Conservation (phyloP, 1,140 invertebrate genomes). For the Melitaea cinxia region DNA sequence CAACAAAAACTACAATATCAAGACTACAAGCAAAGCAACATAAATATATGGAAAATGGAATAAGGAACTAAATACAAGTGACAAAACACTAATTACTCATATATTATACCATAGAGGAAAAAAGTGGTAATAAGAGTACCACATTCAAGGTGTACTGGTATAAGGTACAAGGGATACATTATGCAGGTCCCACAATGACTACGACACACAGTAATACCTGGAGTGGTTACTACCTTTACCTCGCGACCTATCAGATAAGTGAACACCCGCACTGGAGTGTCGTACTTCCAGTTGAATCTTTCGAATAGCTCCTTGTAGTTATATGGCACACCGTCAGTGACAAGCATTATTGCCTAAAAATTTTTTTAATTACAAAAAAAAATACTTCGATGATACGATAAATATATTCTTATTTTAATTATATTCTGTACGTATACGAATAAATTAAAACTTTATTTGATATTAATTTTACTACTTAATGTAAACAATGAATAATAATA, state of each 20-base stretch:
- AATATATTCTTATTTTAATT: too few relatives aligned
- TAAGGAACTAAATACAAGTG: slow-evolving; percentile 28
- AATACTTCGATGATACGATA: too few relatives aligned
- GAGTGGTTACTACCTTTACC: slow-evolving; percentile 83
- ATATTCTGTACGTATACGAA: too few relatives aligned
- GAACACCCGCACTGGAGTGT: slow-evolving; percentile 95
- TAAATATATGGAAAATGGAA: slow-evolving; percentile 50
- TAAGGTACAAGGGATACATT: slow-evolving; percentile 73
- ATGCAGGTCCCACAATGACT: slow-evolving; percentile 79
- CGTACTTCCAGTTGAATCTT: slow-evolving; percentile 90
- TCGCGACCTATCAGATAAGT: slow-evolving; percentile 98
- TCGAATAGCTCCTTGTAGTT: slow-evolving; percentile 96
- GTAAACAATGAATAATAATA: too few relatives aligned
- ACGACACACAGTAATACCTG: slow-evolving; percentile 81
- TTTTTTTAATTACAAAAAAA: too few relatives aligned
- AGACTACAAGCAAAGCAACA: slow-evolving; percentile 45
- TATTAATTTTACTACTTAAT: too few relatives aligned
- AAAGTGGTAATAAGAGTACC: slow-evolving; percentile 62
- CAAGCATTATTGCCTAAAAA: slow-evolving; percentile 99
- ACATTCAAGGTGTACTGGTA: slow-evolving; percentile 78
- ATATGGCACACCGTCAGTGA: slow-evolving; percentile 98
- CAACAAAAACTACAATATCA: slow-evolving; percentile 11
- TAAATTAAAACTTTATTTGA: too few relatives aligned
- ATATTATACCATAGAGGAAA: slow-evolving; percentile 35
- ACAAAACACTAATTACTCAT: slow-evolving; percentile 35